These are phyloP conservation scores for Bostrychus sinensis DNA, from an alignment of 2,113 vertebrate species.

Conservation along the genomic window DNA sequence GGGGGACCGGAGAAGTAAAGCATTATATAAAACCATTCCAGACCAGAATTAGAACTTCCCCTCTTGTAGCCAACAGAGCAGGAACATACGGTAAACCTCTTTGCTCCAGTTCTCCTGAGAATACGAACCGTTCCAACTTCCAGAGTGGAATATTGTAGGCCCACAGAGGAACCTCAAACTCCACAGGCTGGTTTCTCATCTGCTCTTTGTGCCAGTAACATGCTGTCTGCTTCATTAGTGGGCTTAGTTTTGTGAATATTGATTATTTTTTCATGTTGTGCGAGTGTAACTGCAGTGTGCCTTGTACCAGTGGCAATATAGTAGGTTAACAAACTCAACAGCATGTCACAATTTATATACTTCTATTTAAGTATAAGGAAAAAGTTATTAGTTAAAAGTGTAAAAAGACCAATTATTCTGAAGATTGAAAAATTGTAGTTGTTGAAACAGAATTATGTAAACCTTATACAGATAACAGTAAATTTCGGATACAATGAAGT, in stretches of 20 bases:
- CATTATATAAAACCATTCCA: conserved; percentile 42
- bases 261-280: conserved; percentile 55
- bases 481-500: too few relatives aligned
- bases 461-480: too few relatives aligned
- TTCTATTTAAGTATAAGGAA: too few relatives aligned
- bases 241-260: conserved; percentile 50
- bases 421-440: too few relatives aligned
- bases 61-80: conserved; percentile 30
- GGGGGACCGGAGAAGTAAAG: conserved; percentile 35
- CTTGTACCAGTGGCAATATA: too few relatives aligned
- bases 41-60: conserved; percentile 40
- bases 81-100: conserved; percentile 46
- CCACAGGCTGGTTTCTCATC: conserved; percentile 36
- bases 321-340: too few relatives aligned
- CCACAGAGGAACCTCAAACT: conserved; percentile 11
- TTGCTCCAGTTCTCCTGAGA: conserved; percentile 37
- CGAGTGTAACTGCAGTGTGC: too few relatives aligned
- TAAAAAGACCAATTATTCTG: too few relatives aligned
- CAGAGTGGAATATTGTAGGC: conserved; percentile 34
- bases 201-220: conserved; percentile 36
- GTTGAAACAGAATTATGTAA: too few relatives aligned
- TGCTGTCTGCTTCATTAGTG: conserved; percentile 59
- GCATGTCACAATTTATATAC: too few relatives aligned
- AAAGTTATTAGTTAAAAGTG: too few relatives aligned
- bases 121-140: conserved; percentile 24